Base-by-base conservation (phyloP, 2,888 invertebrate genomes). In the Lordiphosa fenestrarum region DNA sequence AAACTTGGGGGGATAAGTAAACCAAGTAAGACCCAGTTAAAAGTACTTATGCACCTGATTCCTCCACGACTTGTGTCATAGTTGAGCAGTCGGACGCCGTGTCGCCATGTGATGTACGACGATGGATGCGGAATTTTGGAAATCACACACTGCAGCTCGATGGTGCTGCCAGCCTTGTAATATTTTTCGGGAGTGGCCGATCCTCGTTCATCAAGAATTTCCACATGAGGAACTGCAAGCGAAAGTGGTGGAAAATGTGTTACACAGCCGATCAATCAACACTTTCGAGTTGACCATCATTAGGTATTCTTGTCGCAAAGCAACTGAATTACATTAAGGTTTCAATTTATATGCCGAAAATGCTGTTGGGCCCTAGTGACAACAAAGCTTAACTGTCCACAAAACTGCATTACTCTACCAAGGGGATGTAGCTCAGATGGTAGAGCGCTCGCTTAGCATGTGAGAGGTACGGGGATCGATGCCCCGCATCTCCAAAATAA, bases 161-260 rank as follows among this genome's bases (percentile, higher is more conserved):
- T 94, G 73, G 95, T 95, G 73, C 94, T 94, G 33, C 95, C 95
- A 73, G 94, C 93, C 88, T 95, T 95, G 91, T 95, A 95, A 89
- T 94, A 94, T 90, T 95, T 95, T 90, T 95, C 95, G 65, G 93
- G 93, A 0, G 94, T 92, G 37, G 93, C 92, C 33, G 93, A 92
- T 12, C 95, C 95, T 72, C 94, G 92, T 83, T 95, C 95, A 87
- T 95, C 95, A 44, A 94, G 92, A 74, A 95, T 95, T 86, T 94
- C 94, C 81, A 95, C 94, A 86, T 93, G 93, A 83, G 95, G 95
- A 86, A 95, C 95, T 95, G 92, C 40, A 55, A 72, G 53, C 25
- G 39, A 53, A 64, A 38, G 10, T 25, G 25, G 25, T 7, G 7
- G 25, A 2, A 25, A 25, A 15, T 30, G 23, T 25, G 6, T 3